phyloP scores from a whole-genome alignment of 2,888 invertebrate genomes.

The Alsophila aescularia region DNA sequence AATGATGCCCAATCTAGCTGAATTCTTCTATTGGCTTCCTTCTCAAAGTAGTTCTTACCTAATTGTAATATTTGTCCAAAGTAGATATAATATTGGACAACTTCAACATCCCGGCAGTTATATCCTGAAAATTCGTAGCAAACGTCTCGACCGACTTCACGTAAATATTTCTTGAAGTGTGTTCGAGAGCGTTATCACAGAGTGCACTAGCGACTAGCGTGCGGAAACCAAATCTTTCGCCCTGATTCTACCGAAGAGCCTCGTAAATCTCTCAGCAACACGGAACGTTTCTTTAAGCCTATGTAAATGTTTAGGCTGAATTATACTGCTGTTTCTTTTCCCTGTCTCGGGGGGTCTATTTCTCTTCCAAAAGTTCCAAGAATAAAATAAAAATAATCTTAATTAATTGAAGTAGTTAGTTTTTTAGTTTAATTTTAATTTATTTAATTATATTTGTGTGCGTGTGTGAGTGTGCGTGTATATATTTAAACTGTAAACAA shows the following conservation, averaged over 20 bases:
- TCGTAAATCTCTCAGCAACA: constrained; percentile 34
- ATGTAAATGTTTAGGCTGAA: constrained; percentile 10
- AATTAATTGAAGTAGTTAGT: too few relatives aligned
- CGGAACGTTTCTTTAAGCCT: constrained; percentile 16
- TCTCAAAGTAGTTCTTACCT: too few relatives aligned
- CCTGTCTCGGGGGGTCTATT: not conserved
- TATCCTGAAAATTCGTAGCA: not conserved
- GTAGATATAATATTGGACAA: not conserved
- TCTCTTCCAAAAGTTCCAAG: too few relatives aligned
- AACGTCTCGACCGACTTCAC: constrained; percentile 13
- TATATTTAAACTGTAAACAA: too few relatives aligned
- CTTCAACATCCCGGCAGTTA: not conserved
- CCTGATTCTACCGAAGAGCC: constrained; percentile 21
- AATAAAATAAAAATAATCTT: too few relatives aligned
- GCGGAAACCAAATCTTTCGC: constrained; percentile 45
- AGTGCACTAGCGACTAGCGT: constrained; percentile 42
- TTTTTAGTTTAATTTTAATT: too few relatives aligned
- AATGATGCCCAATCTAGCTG: too few relatives aligned
- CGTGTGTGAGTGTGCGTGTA: too few relatives aligned
- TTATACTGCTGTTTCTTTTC: not conserved
- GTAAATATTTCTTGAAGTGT: constrained; percentile 43
- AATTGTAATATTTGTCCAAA: too few relatives aligned
- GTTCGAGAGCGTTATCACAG: constrained; percentile 55
- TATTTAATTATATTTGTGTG: too few relatives aligned
- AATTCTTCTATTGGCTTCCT: too few relatives aligned